These are phyloP conservation scores for Tuta absoluta DNA, from an alignment of 2,888 invertebrate genomes.

Conservation along the genomic window DNA sequence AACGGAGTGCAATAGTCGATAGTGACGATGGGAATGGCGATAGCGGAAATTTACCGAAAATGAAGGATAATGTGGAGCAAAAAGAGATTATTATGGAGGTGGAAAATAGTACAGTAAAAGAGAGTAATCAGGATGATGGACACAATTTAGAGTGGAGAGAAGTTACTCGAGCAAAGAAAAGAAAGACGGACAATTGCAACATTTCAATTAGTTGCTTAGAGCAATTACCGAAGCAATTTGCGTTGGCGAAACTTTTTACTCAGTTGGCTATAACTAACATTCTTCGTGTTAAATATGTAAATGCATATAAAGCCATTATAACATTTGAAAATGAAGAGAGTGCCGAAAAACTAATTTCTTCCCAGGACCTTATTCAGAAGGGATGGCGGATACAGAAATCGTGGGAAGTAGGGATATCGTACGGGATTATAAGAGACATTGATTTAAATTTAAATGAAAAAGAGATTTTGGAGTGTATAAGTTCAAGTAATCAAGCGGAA, in stretches of 20 bases:
- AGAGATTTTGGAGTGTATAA: not conserved
- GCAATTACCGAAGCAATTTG: not conserved
- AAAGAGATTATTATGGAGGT: no score
- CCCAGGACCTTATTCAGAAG: not conserved
- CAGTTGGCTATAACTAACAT: not conserved
- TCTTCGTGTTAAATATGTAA: not conserved
- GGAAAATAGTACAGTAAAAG: no score
- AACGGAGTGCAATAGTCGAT: no score
- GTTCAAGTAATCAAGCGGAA: not conserved
- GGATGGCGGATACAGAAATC: conserved; percentile 4
- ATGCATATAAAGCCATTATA: not conserved
- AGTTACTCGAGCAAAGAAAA: no score
- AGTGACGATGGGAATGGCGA: no score
- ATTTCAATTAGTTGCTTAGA: not conserved
- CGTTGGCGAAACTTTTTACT: not conserved
- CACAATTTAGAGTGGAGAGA: no score
- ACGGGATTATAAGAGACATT: conserved; percentile 3
- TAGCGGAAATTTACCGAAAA: no score
- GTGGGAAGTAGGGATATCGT: not conserved
- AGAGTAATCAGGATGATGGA: no score
- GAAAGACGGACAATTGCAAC: no score
- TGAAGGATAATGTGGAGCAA: no score
- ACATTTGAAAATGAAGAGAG: not conserved
- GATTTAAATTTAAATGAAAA: not conserved
- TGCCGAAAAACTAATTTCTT: not conserved